These are phyloP conservation scores for Mirza zaza DNA, from an alignment of 2,113 vertebrate species.

Conservation along the genomic window DNA sequence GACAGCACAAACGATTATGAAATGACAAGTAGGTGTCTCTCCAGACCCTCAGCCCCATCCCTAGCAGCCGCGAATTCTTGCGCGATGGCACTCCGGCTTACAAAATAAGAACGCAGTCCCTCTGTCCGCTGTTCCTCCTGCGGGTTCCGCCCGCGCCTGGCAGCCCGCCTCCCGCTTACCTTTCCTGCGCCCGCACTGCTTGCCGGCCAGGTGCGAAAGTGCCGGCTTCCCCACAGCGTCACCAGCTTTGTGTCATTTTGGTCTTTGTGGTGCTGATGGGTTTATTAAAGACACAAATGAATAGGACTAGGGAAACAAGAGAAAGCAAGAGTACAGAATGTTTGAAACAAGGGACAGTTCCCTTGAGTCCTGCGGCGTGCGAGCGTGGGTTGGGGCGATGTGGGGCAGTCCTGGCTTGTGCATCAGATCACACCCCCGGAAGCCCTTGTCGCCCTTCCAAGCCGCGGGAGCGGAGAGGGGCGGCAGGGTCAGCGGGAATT, in stretches of 20 bases:
- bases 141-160: fast-evolving
- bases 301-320: not conserved
- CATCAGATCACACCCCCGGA: fast-evolving
- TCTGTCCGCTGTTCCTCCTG: no score
- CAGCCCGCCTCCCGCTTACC: fast-evolving
- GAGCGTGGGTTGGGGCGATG: not conserved
- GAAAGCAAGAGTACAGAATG: not conserved
- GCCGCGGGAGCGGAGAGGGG: not conserved
- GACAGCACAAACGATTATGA: not conserved
- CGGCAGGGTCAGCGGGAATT: constrained; percentile 63
- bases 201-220: not conserved
- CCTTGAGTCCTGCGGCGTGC: not conserved
- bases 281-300: not conserved
- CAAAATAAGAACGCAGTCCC: not conserved
- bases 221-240: not conserved
- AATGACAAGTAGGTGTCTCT: not conserved
- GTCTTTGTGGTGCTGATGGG: not conserved
- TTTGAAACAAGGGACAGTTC: not conserved
- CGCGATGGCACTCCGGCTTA: not conserved
- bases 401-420: fast-evolving
- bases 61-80: not conserved
- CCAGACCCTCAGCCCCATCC: not conserved
- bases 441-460: not conserved
- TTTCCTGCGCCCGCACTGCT: not conserved
- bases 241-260: not conserved